Evolutionary conservation across 2,113 vertebrate genomes (phyloP).

Genomic region (Melanerpes formicivorus): DNA sequence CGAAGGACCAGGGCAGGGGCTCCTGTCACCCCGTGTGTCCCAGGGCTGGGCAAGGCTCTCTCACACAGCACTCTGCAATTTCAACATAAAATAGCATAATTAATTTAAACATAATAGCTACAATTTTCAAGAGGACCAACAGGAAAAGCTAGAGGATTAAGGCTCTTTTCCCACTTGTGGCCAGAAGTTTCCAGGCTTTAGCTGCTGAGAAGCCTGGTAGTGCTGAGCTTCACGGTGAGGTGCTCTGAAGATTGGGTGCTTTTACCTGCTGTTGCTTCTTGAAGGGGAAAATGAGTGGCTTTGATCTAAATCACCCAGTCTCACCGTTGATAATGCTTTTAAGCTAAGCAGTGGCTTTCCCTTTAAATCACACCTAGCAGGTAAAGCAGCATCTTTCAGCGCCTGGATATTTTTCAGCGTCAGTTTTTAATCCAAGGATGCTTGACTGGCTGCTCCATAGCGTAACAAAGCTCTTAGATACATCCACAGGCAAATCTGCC

Average conservation of each 20-base stretch:
- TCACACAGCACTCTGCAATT: not conserved
- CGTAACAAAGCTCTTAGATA: not conserved
- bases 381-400: not conserved
- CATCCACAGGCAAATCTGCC: not conserved
- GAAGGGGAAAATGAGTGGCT: not conserved
- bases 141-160: not conserved
- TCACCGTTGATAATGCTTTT: not conserved
- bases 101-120: constrained; percentile 47
- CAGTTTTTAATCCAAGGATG: not conserved
- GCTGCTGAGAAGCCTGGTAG: not conserved
- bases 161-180: not conserved
- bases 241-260: not conserved
- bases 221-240: rapidly evolving
- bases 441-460: constrained; percentile 6
- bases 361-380: not conserved
- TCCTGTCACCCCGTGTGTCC: not conserved
- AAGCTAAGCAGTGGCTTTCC: not conserved
- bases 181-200: not conserved
- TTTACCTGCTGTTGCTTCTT: not conserved
- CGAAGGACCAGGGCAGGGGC: constrained; percentile 7
- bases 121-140: not conserved
- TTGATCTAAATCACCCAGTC: not conserved
- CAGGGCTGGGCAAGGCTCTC: not conserved
- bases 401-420: not conserved
- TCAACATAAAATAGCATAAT: not conserved